Conservation (phyloP, 2,797 vertebrate genomes). For the Capromys pilorides region DNA sequence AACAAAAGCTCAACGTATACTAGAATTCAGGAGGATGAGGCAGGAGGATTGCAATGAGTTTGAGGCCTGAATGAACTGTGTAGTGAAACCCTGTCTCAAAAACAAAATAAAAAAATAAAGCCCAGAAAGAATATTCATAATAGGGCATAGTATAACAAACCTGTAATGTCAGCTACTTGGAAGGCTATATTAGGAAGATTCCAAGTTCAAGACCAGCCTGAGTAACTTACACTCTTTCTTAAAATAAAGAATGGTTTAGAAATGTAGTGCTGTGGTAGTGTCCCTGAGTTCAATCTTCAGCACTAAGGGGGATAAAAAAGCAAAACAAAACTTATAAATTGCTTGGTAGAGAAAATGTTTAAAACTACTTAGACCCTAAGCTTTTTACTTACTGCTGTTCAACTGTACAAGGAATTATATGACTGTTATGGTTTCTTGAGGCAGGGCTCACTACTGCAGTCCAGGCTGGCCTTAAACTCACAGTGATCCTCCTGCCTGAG, state of each 20-base stretch:
- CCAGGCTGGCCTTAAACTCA: neutral
- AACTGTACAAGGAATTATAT: neutral
- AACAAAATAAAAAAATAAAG: neutral
- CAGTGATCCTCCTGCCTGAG: neutral
- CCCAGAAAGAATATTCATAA: neutral
- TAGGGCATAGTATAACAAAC: neutral
- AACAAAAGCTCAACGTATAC: neutral
- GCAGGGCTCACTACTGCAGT: neutral
- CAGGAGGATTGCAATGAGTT: neutral
- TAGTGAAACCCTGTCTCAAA: neutral
- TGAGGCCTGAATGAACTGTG: neutral
- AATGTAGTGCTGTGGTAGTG: neutral
- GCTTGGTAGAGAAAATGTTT: constrained; percentile 10
- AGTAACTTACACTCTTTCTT: neutral
- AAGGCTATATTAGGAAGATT: neutral
- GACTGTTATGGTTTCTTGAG: neutral
- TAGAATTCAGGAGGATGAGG: neutral
- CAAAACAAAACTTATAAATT: constrained; percentile 1
- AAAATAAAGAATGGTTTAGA: neutral
- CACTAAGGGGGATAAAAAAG: neutral
- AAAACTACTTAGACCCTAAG: constrained; percentile 50
- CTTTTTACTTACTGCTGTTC: constrained; percentile 31
- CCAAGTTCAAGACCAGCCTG: neutral
- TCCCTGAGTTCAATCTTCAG: neutral
- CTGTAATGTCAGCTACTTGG: neutral